Evolutionary conservation across 2,888 invertebrate species (phyloP), one percentile per base, ranked within the genome.

Genomic region (Leptopterna dolabrata): DNA sequence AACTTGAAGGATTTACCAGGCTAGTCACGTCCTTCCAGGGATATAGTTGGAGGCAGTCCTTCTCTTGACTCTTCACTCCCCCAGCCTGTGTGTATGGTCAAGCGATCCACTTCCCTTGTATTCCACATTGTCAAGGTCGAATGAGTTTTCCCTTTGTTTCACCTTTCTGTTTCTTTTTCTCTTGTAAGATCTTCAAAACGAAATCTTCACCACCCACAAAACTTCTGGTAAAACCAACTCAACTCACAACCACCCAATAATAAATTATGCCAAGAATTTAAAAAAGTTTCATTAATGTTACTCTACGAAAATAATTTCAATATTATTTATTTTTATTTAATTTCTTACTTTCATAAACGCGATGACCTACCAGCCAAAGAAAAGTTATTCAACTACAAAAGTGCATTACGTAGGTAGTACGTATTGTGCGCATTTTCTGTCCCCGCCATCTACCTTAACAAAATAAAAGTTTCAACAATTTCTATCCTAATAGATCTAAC

Each of bases 1-100:
- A 85, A 85, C 85, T 73, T 24, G 73, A 19, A 73, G n/a, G 71
- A 73, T 85, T 85, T 85, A 47, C 85, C 76, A 85, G 73, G n/a
- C 73, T 73, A 45, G 55, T 85, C 85, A 85, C 85, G 85, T 84
- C 73, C 73, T 16, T 43, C 73, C 71, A 85, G 76, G 73, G 73
- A 73, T 43, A 73, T 19, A 73, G 85, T 73, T 41, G 36, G 73
- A 63, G 63, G 19, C 63, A 51, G 63, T 81, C 51, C 81, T 81
- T 78, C 81, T 29, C 13, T 81, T 27, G 19, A 47, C 47, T 16
- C 29, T 13, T 47, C 7, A 29, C 63, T 41, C 36, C 41, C 36
- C 73, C 30, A 0, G 47, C 27, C n/a, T 81, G 55, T 51, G 30
- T 51, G 30, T 29, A 55, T 81, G 81, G 81, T 81, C 81, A 81